Conservation (phyloP, 2,797 vertebrate genomes). For the Lutjanus argentimaculatus region DNA sequence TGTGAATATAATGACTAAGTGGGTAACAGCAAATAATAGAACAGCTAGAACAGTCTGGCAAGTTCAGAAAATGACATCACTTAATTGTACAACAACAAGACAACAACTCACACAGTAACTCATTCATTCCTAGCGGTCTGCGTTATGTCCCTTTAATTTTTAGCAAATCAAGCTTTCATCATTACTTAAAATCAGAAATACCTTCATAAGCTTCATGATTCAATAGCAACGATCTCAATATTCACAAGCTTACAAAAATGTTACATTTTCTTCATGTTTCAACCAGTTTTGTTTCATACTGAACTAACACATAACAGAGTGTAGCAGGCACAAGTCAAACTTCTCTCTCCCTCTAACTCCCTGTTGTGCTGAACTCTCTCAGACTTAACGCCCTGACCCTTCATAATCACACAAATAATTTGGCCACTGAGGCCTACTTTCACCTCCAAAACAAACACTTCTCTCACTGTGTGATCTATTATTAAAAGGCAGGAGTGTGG, state of each 20-base stretch:
- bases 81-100: too few species aligned
- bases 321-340: not conserved
- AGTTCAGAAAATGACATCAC: too few species aligned
- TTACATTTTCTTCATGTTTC: not conserved
- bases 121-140: not conserved
- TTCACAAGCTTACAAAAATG: not conserved
- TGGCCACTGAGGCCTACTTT: constrained; percentile 27
- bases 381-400: constrained; percentile 26
- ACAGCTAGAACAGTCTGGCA: too few species aligned
- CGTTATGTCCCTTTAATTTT: not conserved
- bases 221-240: not conserved
- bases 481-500: constrained; percentile 13
- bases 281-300: not conserved
- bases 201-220: not conserved
- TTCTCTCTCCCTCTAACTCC: not conserved
- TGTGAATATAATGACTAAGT: too few species aligned
- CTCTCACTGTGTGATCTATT: constrained; percentile 23
- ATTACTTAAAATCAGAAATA: not conserved
- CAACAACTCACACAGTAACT: too few species aligned
- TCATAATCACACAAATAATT: constrained; percentile 36
- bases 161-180: not conserved
- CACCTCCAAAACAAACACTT: constrained; percentile 44
- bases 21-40: too few species aligned
- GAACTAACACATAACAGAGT: too few species aligned
- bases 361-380: not conserved